These are phyloP conservation scores for Hydractinia echinata DNA, from an alignment of 30 jellyfish, hydroid and myxozoan genomes.

Conservation along the genomic window DNA sequence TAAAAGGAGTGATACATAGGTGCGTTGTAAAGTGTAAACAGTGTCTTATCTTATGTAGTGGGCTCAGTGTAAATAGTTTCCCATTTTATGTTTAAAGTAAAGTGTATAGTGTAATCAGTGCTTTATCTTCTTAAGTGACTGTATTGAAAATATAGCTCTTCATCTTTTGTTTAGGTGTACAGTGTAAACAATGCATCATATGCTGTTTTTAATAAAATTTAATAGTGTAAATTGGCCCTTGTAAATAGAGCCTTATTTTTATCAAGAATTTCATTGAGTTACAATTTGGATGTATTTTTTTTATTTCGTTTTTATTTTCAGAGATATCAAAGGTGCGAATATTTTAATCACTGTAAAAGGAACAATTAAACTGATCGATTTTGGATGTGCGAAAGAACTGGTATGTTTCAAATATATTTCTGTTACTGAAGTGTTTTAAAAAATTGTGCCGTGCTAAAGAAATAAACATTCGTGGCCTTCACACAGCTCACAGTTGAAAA, in stretches of 20 bases:
- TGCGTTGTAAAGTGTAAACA: not conserved
- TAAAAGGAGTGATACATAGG: constrained; percentile 71
- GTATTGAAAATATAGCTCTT: too few species aligned
- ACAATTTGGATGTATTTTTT: not conserved
- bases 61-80: too few species aligned
- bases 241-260: too few species aligned
- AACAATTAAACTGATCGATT: constrained; percentile 72
- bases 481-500: not conserved
- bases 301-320: constrained; percentile 19
- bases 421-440: not conserved
- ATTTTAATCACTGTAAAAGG: constrained; percentile 70
- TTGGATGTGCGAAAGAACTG: constrained; percentile 87
- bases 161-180: too few species aligned
- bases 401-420: constrained; percentile 29
- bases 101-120: too few species aligned
- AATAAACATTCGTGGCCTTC: not conserved
- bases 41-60: too few species aligned
- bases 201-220: too few species aligned
- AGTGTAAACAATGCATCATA: too few species aligned
- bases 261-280: not conserved
- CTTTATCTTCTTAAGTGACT: too few species aligned
- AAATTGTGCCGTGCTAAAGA: not conserved
- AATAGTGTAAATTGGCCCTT: too few species aligned
- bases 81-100: too few species aligned
- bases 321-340: constrained; percentile 91